phyloP scores from a whole-genome alignment of 2,113 vertebrate genomes.

The Cheilinus undulatus region DNA sequence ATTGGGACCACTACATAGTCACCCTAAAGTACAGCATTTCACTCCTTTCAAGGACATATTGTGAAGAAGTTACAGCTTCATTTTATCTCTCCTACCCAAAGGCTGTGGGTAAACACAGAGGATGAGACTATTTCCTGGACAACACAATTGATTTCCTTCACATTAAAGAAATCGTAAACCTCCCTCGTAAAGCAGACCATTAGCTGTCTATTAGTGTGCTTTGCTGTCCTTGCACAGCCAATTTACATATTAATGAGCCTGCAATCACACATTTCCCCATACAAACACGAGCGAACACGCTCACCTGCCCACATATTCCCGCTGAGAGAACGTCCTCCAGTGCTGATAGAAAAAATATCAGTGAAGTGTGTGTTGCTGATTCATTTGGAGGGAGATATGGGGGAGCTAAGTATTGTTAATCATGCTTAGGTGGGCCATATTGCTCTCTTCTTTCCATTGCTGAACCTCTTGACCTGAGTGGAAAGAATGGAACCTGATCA shows the following conservation, averaged over 20 bases:
- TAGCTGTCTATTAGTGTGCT: constrained; percentile 73
- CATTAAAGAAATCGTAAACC: constrained; percentile 73
- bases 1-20: neutral
- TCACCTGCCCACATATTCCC: constrained; percentile 53
- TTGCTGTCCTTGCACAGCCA: constrained; percentile 55
- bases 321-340: constrained; percentile 20
- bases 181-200: constrained; percentile 72
- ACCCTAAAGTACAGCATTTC: constrained; percentile 6
- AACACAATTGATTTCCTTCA: constrained; percentile 65
- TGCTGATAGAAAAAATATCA: constrained; percentile 10
- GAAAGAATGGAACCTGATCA: constrained; percentile 44
- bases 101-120: constrained; percentile 32
- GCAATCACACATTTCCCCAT: constrained; percentile 41
- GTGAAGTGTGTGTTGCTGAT: constrained; percentile 41
- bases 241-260: constrained; percentile 80
- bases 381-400: constrained; percentile 36
- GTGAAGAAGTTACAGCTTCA: constrained; percentile 18
- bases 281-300: constrained; percentile 27
- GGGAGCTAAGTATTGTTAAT: constrained; percentile 43
- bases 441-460: constrained; percentile 15
- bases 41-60: neutral
- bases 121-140: constrained; percentile 60
- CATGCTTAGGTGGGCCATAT: constrained; percentile 34
- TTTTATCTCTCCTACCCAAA: constrained; percentile 29
- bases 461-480: constrained; percentile 45